Conservation (phyloP, 64 coral and sea anemone genomes). For the Dendronephthya gigantea region DNA sequence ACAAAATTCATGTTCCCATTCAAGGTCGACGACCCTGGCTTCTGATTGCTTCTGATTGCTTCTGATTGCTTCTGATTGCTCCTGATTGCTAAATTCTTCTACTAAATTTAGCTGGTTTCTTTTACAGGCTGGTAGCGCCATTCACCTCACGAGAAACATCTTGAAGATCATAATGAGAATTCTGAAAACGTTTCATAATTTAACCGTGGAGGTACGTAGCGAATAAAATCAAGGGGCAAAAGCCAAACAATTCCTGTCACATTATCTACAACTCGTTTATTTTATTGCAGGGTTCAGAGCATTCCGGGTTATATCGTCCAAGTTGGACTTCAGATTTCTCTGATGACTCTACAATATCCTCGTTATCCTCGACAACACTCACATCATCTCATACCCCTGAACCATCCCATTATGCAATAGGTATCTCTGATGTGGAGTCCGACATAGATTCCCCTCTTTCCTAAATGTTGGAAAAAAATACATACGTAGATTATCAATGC, state of each 20-base stretch:
- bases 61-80: too few species aligned
- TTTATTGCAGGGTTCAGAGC: not conserved
- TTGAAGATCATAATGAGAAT: not conserved
- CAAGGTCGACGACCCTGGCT: too few species aligned
- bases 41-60: too few species aligned
- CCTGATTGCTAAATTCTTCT: too few species aligned
- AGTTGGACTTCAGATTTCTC: conserved; percentile 11
- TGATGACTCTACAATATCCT: not conserved
- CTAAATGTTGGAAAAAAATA: not conserved
- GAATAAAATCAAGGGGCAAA: not conserved
- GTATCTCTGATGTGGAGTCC: not conserved
- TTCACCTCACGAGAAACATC: conserved; percentile 11
- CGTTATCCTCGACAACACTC: not conserved
- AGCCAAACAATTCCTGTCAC: not conserved
- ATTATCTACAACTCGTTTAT: not conserved
- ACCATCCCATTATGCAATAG: not conserved
- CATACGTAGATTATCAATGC: not conserved
- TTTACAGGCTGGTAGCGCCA: not conserved
- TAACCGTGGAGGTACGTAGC: not conserved
- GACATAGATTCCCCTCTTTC: not conserved
- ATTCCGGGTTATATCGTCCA: not conserved
- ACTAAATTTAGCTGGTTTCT: too few species aligned
- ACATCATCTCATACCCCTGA: not conserved
- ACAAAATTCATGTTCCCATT: too few species aligned
- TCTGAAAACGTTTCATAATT: not conserved